Conservation (phyloP, 2,113 vertebrate species). For the Climacteris rufus region DNA sequence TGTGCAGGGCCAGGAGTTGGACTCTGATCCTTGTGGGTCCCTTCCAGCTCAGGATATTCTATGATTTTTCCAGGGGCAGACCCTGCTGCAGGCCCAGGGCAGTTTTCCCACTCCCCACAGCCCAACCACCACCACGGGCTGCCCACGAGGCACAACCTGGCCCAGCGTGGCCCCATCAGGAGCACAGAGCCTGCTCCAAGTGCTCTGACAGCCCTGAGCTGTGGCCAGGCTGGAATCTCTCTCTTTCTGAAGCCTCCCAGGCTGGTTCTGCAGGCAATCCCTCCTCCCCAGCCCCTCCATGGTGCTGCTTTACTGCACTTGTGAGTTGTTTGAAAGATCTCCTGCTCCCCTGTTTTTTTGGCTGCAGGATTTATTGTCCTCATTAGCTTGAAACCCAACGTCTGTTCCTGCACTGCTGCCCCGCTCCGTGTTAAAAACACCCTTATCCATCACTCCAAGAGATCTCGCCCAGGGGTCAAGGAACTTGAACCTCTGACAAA, state of each 20-base stretch:
- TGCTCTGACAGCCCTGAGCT: not conserved
- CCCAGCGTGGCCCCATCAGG: not conserved
- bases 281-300: not conserved
- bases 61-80: not conserved
- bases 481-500: constrained; percentile 36
- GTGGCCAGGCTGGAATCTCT: not conserved
- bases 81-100: rapidly evolving
- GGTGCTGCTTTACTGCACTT: constrained; percentile 8
- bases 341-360: not conserved
- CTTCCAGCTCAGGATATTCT: not conserved
- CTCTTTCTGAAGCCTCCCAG: not conserved
- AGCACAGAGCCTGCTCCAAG: rapidly evolving
- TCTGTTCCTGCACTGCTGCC: constrained; percentile 11
- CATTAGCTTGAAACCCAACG: not conserved
- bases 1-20: not conserved
- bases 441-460: constrained; percentile 50
- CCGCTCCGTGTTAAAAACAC: constrained; percentile 34
- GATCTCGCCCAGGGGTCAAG: constrained; percentile 43
- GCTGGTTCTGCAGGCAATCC: not conserved
- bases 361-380: constrained; percentile 39
- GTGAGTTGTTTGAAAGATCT: not conserved
- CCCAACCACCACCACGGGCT: not conserved
- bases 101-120: not conserved
- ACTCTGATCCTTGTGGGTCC: not conserved
- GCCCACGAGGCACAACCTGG: not conserved